Percentiles rank a stretch among this genome's conserved stretches.
These are phyloP conservation scores for Lutraria lutraria DNA, from an alignment of 2,888 invertebrate genomes.

Conservation along the genomic window DNA sequence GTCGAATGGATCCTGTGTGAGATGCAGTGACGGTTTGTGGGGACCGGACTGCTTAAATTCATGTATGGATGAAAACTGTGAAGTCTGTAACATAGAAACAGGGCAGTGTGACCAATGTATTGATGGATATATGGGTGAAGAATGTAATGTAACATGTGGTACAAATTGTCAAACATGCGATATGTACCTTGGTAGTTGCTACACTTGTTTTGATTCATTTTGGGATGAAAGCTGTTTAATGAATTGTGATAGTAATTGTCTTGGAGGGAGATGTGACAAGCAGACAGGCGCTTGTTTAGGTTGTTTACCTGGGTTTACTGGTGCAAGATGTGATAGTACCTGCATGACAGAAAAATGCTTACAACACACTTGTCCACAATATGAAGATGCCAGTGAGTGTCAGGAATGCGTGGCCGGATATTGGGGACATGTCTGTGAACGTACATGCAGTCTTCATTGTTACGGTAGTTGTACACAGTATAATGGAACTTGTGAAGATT, in stretches of 20 bases:
- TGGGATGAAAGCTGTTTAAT: constrained; percentile 39
- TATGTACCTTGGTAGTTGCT: constrained; percentile 27
- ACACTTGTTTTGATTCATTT: not conserved
- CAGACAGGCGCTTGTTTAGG: not conserved
- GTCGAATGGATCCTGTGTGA: constrained; percentile 26
- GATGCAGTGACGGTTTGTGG: constrained; percentile 13
- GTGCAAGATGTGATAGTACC: constrained; percentile 18
- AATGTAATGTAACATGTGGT: constrained; percentile 36
- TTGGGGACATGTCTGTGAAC: constrained; percentile 21
- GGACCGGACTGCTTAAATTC: constrained; percentile 16
- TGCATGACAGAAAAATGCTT: constrained; percentile 26
- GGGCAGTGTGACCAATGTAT: constrained; percentile 33
- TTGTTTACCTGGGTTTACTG: constrained; percentile 34
- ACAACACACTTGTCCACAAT: constrained; percentile 5
- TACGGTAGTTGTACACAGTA: not conserved
- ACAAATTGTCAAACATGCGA: constrained; percentile 40
- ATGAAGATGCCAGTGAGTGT: not conserved
- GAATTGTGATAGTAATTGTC: constrained; percentile 26
- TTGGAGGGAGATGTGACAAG: constrained; percentile 25
- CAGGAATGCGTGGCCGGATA: not conserved
- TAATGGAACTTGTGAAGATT: constrained; percentile 32
- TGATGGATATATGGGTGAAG: not conserved
- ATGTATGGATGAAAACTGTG: constrained; percentile 24
- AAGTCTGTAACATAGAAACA: not conserved
- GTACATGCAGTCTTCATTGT: constrained; percentile 18